phyloP scores from a whole-genome alignment of 2,888 invertebrate species.

The Tyria jacobaeae region DNA sequence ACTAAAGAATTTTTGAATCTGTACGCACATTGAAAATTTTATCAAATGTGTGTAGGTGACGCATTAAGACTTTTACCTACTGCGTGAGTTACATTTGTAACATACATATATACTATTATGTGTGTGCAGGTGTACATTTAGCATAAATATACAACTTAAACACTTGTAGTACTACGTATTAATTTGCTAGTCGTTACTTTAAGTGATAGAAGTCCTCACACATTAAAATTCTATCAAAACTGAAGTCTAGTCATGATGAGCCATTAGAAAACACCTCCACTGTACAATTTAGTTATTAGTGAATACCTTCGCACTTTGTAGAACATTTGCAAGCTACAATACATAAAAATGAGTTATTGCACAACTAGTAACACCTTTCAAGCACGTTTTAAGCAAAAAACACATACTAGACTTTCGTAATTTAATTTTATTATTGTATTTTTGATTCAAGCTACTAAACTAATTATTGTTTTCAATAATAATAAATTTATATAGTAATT shows the following conservation, averaged over 20 bases:
- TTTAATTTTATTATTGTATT: not conserved
- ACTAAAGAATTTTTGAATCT: no score
- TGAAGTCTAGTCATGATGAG: conserved; percentile 1
- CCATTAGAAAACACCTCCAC: conserved; percentile 15
- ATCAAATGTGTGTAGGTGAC: no score
- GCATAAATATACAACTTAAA: no score
- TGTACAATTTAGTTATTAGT: conserved; percentile 16
- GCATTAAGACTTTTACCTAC: no score
- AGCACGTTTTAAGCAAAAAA: no score
- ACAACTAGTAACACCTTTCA: not conserved
- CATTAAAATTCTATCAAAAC: conserved; percentile 4
- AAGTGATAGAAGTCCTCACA: conserved; percentile 10
- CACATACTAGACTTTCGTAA: not conserved
- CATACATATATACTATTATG: no score
- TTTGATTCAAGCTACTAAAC: not conserved
- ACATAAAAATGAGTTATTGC: conserved; percentile 15
- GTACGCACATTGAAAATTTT: no score
- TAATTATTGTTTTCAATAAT: not conserved
- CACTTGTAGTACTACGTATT: not conserved
- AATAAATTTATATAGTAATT: not conserved
- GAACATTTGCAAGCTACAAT: conserved; percentile 11
- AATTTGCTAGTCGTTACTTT: not conserved
- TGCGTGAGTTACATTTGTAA: no score
- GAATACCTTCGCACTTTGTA: conserved; percentile 1
- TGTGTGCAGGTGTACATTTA: no score